These are phyloP conservation scores for Scatophagus argus DNA, from an alignment of 2,113 vertebrate genomes.

Conservation along the genomic window DNA sequence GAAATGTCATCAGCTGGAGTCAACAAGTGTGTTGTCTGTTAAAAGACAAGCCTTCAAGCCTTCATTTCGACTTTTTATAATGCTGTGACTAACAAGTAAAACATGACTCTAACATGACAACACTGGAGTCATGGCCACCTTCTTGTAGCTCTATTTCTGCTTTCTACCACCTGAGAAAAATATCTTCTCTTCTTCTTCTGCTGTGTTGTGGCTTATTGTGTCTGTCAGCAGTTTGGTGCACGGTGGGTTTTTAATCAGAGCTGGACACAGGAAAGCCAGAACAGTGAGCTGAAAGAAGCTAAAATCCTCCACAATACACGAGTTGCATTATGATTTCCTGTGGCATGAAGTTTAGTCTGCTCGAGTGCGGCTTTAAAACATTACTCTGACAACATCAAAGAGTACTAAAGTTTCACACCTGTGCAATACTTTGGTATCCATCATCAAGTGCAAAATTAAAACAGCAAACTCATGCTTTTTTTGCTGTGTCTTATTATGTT, in stretches of 20 bases:
- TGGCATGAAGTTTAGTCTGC: background rate
- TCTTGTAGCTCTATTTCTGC: background rate
- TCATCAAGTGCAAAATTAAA: background rate
- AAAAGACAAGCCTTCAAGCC: too few species aligned
- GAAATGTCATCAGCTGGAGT: too few species aligned
- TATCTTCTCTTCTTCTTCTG: background rate
- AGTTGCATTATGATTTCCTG: background rate
- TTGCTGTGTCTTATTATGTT: constrained; percentile 1
- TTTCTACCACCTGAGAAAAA: background rate
- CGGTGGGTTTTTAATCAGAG: too few species aligned
- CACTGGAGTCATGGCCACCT: background rate
- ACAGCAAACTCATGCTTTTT: background rate
- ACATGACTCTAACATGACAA: background rate
- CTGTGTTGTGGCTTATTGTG: background rate
- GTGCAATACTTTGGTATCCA: background rate
- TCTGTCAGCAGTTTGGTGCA: too few species aligned
- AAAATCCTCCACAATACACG: background rate
- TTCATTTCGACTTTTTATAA: too few species aligned
- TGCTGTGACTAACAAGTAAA: background rate
- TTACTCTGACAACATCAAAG: background rate
- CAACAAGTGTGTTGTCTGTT: too few species aligned
- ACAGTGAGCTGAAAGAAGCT: background rate
- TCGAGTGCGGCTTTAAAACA: background rate
- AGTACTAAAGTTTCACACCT: background rate
- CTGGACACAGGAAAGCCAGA: background rate